These are phyloP conservation scores for Andrena bicolor DNA, from an alignment of 2,888 invertebrate genomes.

Conservation along the genomic window DNA sequence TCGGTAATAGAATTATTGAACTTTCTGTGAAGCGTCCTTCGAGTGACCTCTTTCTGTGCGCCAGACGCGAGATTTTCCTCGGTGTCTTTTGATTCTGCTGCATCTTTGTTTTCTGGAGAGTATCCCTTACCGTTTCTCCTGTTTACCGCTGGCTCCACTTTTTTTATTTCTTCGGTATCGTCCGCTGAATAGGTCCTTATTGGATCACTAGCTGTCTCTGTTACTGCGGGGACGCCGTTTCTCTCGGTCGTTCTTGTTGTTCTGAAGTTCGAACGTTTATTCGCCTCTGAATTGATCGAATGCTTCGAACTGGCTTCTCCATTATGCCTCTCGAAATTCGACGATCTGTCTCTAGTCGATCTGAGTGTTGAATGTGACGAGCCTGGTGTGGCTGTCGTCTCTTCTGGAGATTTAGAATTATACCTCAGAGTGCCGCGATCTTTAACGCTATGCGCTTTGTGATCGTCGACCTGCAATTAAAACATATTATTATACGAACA, in stretches of 20 bases:
- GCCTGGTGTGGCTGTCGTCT: conserved; percentile 56
- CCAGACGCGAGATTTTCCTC: conserved; percentile 14
- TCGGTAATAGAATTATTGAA: background rate
- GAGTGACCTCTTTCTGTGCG: conserved; percentile 19
- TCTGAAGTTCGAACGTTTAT: conserved; percentile 26
- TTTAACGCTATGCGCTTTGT: conserved; percentile 67
- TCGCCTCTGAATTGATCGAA: conserved; percentile 16
- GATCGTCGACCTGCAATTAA: conserved; percentile 74
- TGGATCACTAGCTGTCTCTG: conserved; percentile 14
- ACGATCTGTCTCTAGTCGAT: conserved; percentile 48
- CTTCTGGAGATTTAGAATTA: conserved; percentile 70
- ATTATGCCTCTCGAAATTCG: conserved; percentile 48
- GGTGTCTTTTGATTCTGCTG: conserved; percentile 3
- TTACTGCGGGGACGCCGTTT: background rate
- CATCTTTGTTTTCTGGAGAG: conserved; percentile 21
- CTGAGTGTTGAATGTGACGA: conserved; percentile 57
- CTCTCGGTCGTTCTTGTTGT: conserved; percentile 23
- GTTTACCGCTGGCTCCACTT: conserved; percentile 19
- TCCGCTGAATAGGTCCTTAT: conserved; percentile 8
- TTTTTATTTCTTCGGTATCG: background rate
- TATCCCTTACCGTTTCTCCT: conserved; percentile 55
- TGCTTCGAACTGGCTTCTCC: conserved; percentile 36
- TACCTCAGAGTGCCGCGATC: conserved; percentile 76
- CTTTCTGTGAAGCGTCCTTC: conserved; percentile 18
- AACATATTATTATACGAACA: background rate